phyloP scores from a whole-genome alignment of 2,797 vertebrate genomes.

The Sebastes ruberrimus region DNA sequence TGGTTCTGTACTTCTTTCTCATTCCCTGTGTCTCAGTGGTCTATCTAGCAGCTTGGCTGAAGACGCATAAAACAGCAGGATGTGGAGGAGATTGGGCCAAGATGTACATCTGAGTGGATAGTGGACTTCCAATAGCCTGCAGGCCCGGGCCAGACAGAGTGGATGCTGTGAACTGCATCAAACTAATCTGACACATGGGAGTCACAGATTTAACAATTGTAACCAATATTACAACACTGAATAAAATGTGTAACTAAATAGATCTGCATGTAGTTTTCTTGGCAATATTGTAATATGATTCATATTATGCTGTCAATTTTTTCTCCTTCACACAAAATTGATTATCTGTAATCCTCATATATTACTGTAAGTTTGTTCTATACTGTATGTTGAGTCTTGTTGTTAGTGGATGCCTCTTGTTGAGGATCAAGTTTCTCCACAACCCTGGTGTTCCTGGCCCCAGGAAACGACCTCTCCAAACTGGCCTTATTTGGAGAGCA shows the following conservation, averaged over 20 bases:
- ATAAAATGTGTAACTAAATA: constrained; percentile 40
- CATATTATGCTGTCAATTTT: neutral
- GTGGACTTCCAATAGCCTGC: constrained; percentile 67
- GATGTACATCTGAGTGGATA: constrained; percentile 69
- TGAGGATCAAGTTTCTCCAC: constrained; percentile 50
- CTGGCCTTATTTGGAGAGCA: constrained; percentile 72
- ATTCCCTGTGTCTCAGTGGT: constrained; percentile 64
- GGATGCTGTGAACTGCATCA: constrained; percentile 56
- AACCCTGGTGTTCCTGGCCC: constrained; percentile 34
- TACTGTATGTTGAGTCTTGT: neutral
- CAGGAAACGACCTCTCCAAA: constrained; percentile 65
- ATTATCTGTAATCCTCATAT: neutral
- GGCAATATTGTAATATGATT: neutral
- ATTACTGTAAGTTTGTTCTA: neutral
- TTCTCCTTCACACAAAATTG: constrained; percentile 11
- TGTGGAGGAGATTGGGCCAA: constrained; percentile 64
- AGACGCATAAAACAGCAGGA: constrained; percentile 75
- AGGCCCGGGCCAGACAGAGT: constrained; percentile 47
- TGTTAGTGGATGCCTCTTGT: constrained; percentile 17
- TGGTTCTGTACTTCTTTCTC: constrained; percentile 56
- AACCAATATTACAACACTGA: constrained; percentile 28
- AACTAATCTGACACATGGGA: constrained; percentile 69
- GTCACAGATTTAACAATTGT: constrained; percentile 45
- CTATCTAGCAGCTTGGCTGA: constrained; percentile 62
- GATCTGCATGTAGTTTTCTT: constrained; percentile 15